Evolutionary conservation across 2,888 invertebrate genomes (phyloP).

Genomic region (Hypomecis atomaria): DNA sequence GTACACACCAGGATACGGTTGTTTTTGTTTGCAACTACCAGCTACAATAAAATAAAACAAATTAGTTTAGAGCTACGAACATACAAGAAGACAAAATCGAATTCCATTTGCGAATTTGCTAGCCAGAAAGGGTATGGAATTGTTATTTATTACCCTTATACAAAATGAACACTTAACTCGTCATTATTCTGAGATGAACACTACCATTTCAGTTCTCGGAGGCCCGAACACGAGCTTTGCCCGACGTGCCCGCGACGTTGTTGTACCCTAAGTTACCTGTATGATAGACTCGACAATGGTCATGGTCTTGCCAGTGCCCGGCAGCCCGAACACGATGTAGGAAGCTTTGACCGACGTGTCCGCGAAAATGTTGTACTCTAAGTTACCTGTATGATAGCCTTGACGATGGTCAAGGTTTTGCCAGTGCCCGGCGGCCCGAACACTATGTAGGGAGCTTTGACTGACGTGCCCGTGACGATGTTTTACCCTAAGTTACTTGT

Average conservation of each 20-base stretch:
- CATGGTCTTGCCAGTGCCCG: slow-evolving; percentile 89
- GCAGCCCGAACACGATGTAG: slow-evolving; percentile 92
- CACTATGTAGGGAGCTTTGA: slow-evolving; percentile 89
- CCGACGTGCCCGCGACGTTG: background rate
- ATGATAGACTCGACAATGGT: slow-evolving; percentile 66
- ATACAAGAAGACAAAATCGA: background rate
- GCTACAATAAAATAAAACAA: slow-evolving; percentile 42
- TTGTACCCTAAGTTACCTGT: slow-evolving; percentile 48
- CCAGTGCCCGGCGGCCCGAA: slow-evolving; percentile 94
- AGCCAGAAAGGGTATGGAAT: too few relatives aligned
- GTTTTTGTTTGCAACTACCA: slow-evolving; percentile 48
- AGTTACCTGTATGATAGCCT: too few relatives aligned
- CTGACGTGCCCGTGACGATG: slow-evolving; percentile 80
- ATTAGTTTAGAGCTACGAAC: background rate
- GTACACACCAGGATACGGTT: slow-evolving; percentile 59
- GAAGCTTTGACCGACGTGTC: slow-evolving; percentile 86
- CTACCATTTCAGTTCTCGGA: too few relatives aligned
- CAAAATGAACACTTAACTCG: too few relatives aligned
- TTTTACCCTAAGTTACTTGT: slow-evolving; percentile 46
- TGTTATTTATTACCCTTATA: too few relatives aligned
- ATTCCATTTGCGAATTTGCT: too few relatives aligned
- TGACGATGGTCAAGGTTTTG: slow-evolving; percentile 79
- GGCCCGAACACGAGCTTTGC: background rate
- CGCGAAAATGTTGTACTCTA: slow-evolving; percentile 63
- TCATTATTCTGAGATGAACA: too few relatives aligned